Evolutionary conservation across 1,140 invertebrate genomes (phyloP).

Genomic region (Ladona fulva): DNA sequence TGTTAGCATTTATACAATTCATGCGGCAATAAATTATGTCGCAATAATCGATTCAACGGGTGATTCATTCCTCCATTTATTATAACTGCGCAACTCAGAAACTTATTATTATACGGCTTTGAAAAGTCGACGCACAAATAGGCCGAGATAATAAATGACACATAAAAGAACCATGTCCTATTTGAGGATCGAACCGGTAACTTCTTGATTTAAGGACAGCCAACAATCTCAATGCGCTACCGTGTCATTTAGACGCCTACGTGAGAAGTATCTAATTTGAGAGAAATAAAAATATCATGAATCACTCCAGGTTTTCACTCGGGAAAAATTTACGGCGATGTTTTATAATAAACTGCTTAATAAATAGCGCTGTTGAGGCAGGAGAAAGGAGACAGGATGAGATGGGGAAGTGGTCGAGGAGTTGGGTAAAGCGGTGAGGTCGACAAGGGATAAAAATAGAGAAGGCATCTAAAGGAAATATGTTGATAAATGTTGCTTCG

Average conservation of each 20-base stretch:
- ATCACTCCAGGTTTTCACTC: not conserved
- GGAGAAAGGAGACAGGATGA: not conserved
- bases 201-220: not conserved
- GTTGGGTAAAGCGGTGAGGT: not conserved
- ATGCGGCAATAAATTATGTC: too few species aligned
- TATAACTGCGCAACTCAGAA: too few species aligned
- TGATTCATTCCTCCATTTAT: too few species aligned
- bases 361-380: not conserved
- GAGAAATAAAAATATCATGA: not conserved
- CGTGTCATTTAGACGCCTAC: not conserved
- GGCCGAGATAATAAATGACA: not conserved
- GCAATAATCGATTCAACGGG: too few species aligned
- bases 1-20: too few species aligned
- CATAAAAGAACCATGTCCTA: not conserved
- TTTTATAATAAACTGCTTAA: not conserved
- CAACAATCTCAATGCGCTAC: not conserved
- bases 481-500: not conserved
- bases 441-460: not conserved
- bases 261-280: not conserved
- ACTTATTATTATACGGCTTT: too few species aligned
- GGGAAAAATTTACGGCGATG: not conserved
- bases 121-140: too few species aligned
- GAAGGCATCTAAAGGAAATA: not conserved
- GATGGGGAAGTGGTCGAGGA: not conserved
- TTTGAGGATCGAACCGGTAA: not conserved